A percentile compares a stretch with the other conserved stretches of the same genome.
These are phyloP conservation scores for Gadus macrocephalus DNA, from an alignment of 2,113 vertebrate genomes.

Conservation along the genomic window DNA sequence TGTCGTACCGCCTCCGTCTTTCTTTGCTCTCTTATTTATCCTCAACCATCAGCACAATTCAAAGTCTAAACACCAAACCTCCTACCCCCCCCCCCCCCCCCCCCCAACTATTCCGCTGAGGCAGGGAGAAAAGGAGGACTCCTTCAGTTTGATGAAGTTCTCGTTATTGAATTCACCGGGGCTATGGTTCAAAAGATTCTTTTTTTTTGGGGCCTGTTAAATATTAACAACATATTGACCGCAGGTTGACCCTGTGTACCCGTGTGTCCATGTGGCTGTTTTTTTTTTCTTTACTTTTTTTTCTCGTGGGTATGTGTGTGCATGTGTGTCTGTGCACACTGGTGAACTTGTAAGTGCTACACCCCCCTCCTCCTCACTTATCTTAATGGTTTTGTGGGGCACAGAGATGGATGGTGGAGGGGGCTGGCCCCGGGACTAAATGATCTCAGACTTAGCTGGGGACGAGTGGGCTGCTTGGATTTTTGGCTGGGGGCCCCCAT, in stretches of 20 bases:
- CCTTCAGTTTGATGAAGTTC: not conserved
- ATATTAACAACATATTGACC: conserved; percentile 56
- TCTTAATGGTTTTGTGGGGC: conserved; percentile 3
- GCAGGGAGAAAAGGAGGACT: not conserved
- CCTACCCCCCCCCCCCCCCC: too few species aligned
- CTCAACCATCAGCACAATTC: conserved; percentile 6
- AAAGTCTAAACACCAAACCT: not conserved
- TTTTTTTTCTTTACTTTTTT: not conserved
- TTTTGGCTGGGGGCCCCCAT: conserved; percentile 33
- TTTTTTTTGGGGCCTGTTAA: conserved; percentile 51
- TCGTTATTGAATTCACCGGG: conserved; percentile 31
- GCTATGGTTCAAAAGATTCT: conserved; percentile 41
- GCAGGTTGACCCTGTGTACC: conserved; percentile 35
- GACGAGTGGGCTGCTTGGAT: conserved; percentile 53
- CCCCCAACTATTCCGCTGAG: not conserved
- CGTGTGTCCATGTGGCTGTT: not conserved
- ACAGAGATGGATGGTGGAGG: conserved; percentile 4
- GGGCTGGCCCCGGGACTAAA: conserved; percentile 46
- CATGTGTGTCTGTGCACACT: not conserved
- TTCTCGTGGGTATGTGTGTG: conserved; percentile 20
- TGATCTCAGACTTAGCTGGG: conserved; percentile 33
- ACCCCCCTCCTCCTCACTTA: conserved; percentile 7
- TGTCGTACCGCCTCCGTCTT: conserved; percentile 6
- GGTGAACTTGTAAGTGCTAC: not conserved
- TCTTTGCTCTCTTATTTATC: conserved; percentile 11